Evolutionary conservation across 1,140 invertebrate species (phyloP), one percentile per base, ranked within the genome.

Genomic region (Spodoptera litura): DNA sequence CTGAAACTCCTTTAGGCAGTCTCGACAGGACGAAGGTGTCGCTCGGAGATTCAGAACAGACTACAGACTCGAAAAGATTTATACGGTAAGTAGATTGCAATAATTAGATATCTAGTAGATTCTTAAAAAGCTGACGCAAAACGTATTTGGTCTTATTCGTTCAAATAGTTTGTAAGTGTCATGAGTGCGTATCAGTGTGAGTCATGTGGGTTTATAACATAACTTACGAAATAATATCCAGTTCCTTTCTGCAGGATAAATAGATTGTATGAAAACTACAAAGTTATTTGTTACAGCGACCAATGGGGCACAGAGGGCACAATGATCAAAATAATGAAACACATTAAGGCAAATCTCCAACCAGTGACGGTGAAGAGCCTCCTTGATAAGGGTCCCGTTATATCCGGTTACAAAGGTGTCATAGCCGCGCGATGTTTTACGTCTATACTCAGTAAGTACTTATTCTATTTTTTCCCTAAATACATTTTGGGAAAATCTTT

Each of bases 21-120:
- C 53, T 93, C 8, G 92, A 94, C 51, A 86, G 92, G 49, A 94
- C 92, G 0, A 91, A 90, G 73, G 92, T 94, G 64, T 93, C 90
- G 4, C 80, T 93, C 2, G 91, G 92, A 0, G 91, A 91, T 38
- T 90, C 91, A 0, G 90, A 90, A 20, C 80, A 82, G 2, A 90
- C 88, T 5, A 93, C 91, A 0, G 91, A 94, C 51, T 89, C 91
- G 0, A 81, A 80, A 49, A 85, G 80, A 61, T 87, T 90, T 55
- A 86, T 94, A 73, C 78, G 87, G 91, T 93, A 61, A 72, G 79
- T 64, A 38, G 1, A 44, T 9, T 44, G 6, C 38, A 6, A 44
- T 44, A 31, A 31, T 20, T 20, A 20, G 20, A 20, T 20, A 1
- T 20, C 20, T 0, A 20, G 20, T 20, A 20, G 20, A 20, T 44